These are phyloP conservation scores for Dryadula phaetusa DNA, from an alignment of 2,888 invertebrate species.

Conservation along the genomic window DNA sequence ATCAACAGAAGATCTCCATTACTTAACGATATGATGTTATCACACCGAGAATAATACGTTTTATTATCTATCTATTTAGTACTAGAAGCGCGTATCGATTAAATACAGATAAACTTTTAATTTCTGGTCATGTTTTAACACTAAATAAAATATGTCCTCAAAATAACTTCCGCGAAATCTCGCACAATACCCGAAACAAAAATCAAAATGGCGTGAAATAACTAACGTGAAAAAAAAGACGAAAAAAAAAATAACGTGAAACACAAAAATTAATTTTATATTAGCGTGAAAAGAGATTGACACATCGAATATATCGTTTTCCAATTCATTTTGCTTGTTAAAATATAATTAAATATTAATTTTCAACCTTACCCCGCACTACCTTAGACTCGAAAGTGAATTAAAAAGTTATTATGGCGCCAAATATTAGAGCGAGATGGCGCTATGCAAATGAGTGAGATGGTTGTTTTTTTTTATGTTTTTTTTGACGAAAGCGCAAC, in stretches of 20 bases:
- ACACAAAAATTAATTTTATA: conserved; percentile 78
- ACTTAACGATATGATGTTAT: conserved; percentile 15
- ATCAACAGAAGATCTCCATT: conserved; percentile 48
- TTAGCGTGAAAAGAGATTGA: conserved; percentile 80
- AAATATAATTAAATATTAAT: conserved; percentile 20
- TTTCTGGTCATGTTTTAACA: conserved; percentile 64
- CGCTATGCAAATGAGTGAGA: conserved; percentile 55
- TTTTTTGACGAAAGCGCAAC: conserved; percentile 65
- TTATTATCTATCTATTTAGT: conserved; percentile 18
- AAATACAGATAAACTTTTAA: conserved; percentile 56
- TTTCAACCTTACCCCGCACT: conserved; percentile 17
- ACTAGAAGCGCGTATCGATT: conserved; percentile 28
- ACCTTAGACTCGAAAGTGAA: conserved; percentile 23
- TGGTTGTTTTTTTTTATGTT: conserved; percentile 56
- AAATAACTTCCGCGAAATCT: conserved; percentile 59
- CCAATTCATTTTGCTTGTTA: conserved; percentile 66
- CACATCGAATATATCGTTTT: conserved; percentile 78
- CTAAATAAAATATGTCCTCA: conserved; percentile 65
- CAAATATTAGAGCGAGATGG: conserved; percentile 64
- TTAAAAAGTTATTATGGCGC: conserved; percentile 45
- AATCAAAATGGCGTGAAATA: conserved; percentile 55
- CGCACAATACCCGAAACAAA: conserved; percentile 45
- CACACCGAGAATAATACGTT: background rate
- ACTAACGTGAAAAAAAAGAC: background rate
- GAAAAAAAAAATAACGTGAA: conserved; percentile 4